Evolutionary conservation across 2,113 vertebrate species (phyloP).

Genomic region (Aptenodytes patagonicus): DNA sequence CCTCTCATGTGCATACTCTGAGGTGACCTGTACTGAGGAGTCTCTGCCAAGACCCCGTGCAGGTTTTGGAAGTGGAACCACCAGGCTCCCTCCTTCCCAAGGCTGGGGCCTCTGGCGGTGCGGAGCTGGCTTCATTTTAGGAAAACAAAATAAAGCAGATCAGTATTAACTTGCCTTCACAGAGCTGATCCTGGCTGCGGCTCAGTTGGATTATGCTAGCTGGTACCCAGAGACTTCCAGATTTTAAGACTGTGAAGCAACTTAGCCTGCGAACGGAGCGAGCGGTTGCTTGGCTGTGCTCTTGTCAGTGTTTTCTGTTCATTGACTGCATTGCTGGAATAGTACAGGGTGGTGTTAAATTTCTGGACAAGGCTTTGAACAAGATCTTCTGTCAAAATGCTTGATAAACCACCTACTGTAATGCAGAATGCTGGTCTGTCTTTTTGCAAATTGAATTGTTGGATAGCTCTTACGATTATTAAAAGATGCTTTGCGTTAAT

Average conservation of each 20-base stretch:
- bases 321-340: neutral
- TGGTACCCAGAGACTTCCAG: neutral
- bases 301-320: neutral
- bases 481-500: conserved; percentile 18
- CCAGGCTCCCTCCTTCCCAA: neutral
- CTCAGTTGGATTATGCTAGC: neutral
- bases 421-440: neutral
- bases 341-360: neutral
- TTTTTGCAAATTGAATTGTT: neutral
- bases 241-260: neutral
- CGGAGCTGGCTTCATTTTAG: neutral
- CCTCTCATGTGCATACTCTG: neutral
- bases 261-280: neutral
- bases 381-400: neutral
- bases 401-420: neutral
- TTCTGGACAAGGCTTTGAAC: neutral
- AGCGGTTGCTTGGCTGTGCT: neutral
- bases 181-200: neutral
- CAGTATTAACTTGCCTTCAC: neutral
- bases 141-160: neutral
- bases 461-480: neutral
- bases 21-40: neutral
- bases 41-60: neutral
- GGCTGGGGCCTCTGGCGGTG: neutral
- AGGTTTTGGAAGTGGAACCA: neutral